Percentiles rank a stretch among this genome's conserved stretches.
These are phyloP conservation scores for Ondatra zibethicus DNA, from an alignment of 2,113 vertebrate species.

Conservation along the genomic window DNA sequence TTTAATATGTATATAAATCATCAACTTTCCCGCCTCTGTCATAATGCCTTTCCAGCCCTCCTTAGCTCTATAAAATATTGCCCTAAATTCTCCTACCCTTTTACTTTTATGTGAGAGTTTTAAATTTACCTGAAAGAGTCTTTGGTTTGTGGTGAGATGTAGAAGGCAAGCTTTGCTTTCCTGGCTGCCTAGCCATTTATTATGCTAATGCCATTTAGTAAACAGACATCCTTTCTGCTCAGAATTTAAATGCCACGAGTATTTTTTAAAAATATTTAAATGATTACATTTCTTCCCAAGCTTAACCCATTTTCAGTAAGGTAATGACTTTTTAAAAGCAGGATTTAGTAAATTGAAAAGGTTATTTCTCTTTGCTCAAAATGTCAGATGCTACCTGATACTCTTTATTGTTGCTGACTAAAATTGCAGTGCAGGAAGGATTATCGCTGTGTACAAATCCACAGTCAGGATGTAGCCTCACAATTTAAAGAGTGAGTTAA, in stretches of 20 bases:
- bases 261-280: slow-evolving; percentile 68
- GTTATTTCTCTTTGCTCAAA: slow-evolving; percentile 66
- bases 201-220: slow-evolving; percentile 63
- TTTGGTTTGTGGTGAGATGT: not conserved
- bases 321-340: slow-evolving; percentile 75
- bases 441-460: slow-evolving; percentile 55
- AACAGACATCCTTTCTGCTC: slow-evolving; percentile 50
- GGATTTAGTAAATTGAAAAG: slow-evolving; percentile 75
- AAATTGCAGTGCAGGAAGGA: slow-evolving; percentile 56
- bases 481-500: not conserved
- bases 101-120: not conserved
- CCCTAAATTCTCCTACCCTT: not conserved
- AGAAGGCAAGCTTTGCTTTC: not conserved
- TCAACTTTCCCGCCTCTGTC: not conserved
- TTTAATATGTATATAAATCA: not conserved
- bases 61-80: not conserved
- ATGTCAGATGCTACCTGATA: slow-evolving; percentile 72
- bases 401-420: slow-evolving; percentile 54
- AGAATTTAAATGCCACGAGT: slow-evolving; percentile 65
- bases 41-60: not conserved
- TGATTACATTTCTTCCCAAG: slow-evolving; percentile 64
- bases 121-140: slow-evolving; percentile 16
- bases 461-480: slow-evolving; percentile 45
- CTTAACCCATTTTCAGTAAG: slow-evolving; percentile 73
- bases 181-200: slow-evolving; percentile 43